These are phyloP conservation scores for Drosophila arizonae DNA, from an alignment of 1,140 invertebrate species.

Conservation along the genomic window DNA sequence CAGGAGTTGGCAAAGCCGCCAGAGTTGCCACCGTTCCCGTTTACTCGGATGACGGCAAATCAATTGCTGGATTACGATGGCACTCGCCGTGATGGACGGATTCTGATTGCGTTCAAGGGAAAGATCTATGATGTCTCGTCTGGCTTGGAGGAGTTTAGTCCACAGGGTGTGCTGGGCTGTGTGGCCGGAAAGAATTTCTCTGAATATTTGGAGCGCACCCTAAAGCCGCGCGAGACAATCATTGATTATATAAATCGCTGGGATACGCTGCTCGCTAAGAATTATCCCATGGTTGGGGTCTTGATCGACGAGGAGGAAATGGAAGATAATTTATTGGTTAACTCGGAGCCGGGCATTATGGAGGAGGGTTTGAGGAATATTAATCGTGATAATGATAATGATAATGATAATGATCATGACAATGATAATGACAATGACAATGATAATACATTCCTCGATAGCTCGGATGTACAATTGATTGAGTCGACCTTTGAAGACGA, in stretches of 20 bases:
- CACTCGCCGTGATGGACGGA: constrained; percentile 46
- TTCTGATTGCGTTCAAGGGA: constrained; percentile 47
- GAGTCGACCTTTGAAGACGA: too few species aligned
- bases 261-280: constrained; percentile 29
- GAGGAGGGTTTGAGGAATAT: not conserved
- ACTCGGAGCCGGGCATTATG: not conserved
- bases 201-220: constrained; percentile 28
- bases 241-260: constrained; percentile 41
- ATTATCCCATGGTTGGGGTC: constrained; percentile 44
- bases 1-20: not conserved
- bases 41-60: constrained; percentile 10
- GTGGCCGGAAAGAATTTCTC: constrained; percentile 53
- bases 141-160: constrained; percentile 24
- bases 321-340: not conserved
- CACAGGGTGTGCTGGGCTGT: constrained; percentile 16
- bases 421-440: too few species aligned
- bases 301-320: constrained; percentile 18
- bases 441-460: too few species aligned
- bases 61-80: constrained; percentile 41
- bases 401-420: too few species aligned
- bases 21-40: constrained; percentile 15
- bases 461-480: too few species aligned
- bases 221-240: not conserved
- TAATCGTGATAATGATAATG: too few species aligned
- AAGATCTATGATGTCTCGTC: constrained; percentile 55